Conservation (phyloP, 2,113 vertebrate species). For the Meles meles region DNA sequence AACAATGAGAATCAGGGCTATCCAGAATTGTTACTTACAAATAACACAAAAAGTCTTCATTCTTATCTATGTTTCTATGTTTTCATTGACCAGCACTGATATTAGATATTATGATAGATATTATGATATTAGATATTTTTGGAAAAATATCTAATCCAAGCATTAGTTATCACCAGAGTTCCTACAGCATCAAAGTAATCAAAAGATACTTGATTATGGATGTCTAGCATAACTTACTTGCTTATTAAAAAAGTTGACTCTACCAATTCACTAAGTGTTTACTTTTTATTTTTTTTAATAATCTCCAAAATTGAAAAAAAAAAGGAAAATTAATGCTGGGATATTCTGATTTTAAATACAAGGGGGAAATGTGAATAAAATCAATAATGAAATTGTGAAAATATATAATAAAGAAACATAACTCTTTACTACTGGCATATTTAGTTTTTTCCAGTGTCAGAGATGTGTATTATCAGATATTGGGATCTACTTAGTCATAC, state of each 20-base stretch:
- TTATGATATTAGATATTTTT: too few species aligned
- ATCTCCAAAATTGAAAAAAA: background rate
- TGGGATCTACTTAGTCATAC: background rate
- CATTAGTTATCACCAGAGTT: background rate
- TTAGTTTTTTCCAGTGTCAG: background rate
- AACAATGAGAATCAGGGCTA: background rate
- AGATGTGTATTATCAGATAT: background rate
- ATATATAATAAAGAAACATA: background rate
- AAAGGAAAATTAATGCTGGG: background rate
- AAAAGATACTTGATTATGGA: background rate
- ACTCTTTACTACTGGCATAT: background rate
- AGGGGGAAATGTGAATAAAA: background rate
- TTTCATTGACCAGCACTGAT: background rate
- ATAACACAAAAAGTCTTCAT: background rate
- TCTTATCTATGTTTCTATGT: background rate
- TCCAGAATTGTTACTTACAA: background rate
- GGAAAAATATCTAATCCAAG: background rate
- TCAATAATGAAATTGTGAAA: background rate
- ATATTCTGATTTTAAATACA: background rate
- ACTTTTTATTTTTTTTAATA: background rate
- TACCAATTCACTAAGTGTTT: background rate
- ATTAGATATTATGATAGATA: too few species aligned
- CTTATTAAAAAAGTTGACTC: background rate
- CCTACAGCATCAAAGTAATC: background rate
- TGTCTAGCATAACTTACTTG: background rate